These are phyloP conservation scores for Labrus mixtus DNA, from an alignment of 2,113 vertebrate genomes.

Conservation along the genomic window DNA sequence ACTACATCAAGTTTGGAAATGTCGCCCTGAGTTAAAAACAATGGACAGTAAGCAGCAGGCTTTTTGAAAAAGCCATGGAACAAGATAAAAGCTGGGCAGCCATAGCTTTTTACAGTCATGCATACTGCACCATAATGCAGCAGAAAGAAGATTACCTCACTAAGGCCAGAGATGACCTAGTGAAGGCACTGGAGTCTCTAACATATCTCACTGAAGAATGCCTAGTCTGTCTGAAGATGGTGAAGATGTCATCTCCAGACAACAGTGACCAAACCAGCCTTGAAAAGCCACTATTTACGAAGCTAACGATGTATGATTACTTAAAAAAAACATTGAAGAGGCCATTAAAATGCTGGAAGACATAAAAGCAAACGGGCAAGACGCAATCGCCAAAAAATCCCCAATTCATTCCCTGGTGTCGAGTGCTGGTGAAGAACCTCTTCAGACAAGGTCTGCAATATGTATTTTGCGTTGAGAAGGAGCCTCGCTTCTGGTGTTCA, in stretches of 20 bases:
- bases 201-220: conserved; percentile 23
- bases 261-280: conserved; percentile 27
- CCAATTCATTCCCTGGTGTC: conserved; percentile 25
- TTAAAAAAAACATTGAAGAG: conserved; percentile 18
- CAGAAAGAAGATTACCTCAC: conserved; percentile 10
- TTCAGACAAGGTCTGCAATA: conserved; percentile 35
- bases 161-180: conserved; percentile 22
- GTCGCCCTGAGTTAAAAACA: not conserved
- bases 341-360: conserved; percentile 6
- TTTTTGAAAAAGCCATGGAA: conserved; percentile 37
- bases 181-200: conserved; percentile 20
- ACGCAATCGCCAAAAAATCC: conserved; percentile 28
- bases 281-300: conserved; percentile 29
- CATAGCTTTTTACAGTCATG: conserved; percentile 37
- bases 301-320: conserved; percentile 3
- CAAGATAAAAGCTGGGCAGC: conserved; percentile 42
- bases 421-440: conserved; percentile 16
- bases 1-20: conserved; percentile 51
- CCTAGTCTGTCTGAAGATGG: conserved; percentile 25
- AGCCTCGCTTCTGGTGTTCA: conserved; percentile 31
- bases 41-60: not conserved
- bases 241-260: conserved; percentile 22
- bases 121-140: conserved; percentile 19
- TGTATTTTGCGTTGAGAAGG: conserved; percentile 36
- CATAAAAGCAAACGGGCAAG: not conserved